A percentile compares a stretch with the other conserved stretches of the same genome.
phyloP scores from a whole-genome alignment of 2,888 invertebrate species.

The Lepidocyrtinus sp. region DNA sequence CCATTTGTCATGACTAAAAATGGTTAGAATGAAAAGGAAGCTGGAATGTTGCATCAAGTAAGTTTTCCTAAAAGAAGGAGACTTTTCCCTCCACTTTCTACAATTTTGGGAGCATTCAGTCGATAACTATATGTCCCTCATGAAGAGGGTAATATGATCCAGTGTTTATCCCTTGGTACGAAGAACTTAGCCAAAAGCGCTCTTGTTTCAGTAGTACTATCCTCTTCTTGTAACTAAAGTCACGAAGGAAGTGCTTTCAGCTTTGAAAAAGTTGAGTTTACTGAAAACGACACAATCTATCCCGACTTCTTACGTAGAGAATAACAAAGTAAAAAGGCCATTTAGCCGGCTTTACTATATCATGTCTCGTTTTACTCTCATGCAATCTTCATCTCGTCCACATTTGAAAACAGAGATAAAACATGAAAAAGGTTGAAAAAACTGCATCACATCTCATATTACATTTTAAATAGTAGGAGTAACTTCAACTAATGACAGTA shows the following conservation, averaged over 20 bases:
- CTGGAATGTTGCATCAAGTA: background rate
- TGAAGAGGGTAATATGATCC: slow-evolving; percentile 18
- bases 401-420: background rate
- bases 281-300: slow-evolving; percentile 14
- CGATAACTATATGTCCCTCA: background rate
- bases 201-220: background rate
- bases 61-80: background rate
- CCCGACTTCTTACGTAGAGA: background rate
- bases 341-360: background rate
- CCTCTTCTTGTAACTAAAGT: background rate
- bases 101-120: background rate
- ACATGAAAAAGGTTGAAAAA: background rate
- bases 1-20: too few relatives aligned
- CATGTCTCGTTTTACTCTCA: background rate
- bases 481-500: background rate
- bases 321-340: background rate
- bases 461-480: background rate
- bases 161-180: slow-evolving; percentile 37
- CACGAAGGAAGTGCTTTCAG: background rate
- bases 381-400: background rate
- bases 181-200: slow-evolving; percentile 21
- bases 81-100: background rate
- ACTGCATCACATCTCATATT: background rate
- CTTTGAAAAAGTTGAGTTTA: background rate
- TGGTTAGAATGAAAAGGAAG: background rate